A percentile compares a stretch with the other conserved stretches of the same genome.
Conservation (phyloP, 2,888 invertebrate species). For the Catocala fraxini region DNA sequence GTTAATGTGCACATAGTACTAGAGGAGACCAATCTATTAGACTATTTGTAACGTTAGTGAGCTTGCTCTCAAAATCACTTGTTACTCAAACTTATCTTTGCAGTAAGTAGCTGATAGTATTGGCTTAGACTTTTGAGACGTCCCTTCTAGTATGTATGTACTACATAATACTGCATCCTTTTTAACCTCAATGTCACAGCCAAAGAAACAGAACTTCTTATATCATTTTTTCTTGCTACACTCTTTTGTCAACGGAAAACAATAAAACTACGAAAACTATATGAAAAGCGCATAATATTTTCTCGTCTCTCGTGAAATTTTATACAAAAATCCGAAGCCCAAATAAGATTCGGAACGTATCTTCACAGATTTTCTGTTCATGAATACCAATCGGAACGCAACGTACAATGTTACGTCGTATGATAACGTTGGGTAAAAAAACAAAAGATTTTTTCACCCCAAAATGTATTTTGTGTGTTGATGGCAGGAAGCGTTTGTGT, state of each 20-base stretch:
- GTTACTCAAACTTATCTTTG: too few species aligned
- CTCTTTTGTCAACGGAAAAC: conserved; percentile 30
- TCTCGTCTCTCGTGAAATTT: conserved; percentile 33
- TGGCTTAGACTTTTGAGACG: too few species aligned
- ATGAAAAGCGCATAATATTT: conserved; percentile 46
- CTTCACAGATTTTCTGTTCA: conserved; percentile 53
- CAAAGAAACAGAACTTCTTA: too few species aligned
- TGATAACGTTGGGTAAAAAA: conserved; percentile 26
- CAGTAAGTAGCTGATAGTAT: too few species aligned
- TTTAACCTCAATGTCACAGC: too few species aligned
- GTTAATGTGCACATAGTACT: too few species aligned
- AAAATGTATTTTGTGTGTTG: conserved; percentile 2
- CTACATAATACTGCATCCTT: too few species aligned
- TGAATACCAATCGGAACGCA: conserved; percentile 47
- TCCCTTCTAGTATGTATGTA: too few species aligned
- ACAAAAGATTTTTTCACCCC: conserved; percentile 18
- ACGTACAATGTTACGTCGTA: conserved; percentile 25
- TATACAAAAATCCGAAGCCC: conserved; percentile 39
- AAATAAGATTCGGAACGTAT: conserved; percentile 51
- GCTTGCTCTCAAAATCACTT: too few species aligned
- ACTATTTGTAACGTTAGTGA: too few species aligned
- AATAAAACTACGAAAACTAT: conserved; percentile 48
- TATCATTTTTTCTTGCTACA: conserved; percentile 23
- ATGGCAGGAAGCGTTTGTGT: neutral
- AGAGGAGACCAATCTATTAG: too few species aligned